A percentile compares a stretch with the other conserved stretches of the same genome.
Conservation (phyloP, 2,113 vertebrate genomes). For the Leucosticte australis region DNA sequence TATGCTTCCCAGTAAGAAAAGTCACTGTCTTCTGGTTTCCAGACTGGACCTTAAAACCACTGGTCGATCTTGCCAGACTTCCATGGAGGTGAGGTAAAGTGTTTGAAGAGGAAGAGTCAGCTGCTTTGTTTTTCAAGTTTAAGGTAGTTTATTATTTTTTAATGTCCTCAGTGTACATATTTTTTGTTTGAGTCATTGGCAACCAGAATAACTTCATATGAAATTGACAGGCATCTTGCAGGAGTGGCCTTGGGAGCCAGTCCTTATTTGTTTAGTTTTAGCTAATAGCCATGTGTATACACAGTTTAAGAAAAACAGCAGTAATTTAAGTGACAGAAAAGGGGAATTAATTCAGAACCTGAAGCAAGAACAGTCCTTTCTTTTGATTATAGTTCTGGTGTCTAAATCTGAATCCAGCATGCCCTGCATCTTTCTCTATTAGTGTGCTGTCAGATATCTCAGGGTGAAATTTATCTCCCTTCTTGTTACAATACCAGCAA, state of each 20-base stretch:
- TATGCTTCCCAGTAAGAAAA: not conserved
- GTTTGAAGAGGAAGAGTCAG: not conserved
- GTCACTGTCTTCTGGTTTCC: not conserved
- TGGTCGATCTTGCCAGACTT: not conserved
- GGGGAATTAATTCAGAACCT: slow-evolving; percentile 19
- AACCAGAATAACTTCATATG: not conserved
- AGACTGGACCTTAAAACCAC: not conserved
- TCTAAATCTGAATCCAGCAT: not conserved
- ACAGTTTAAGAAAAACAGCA: not conserved
- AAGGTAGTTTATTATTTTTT: not conserved
- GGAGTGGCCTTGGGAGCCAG: not conserved
- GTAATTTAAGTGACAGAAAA: not conserved
- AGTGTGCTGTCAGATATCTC: not conserved
- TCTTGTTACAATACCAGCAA: not conserved
- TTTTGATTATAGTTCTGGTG: not conserved
- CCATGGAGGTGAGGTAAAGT: not conserved
- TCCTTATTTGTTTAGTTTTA: not conserved
- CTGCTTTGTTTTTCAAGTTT: not conserved
- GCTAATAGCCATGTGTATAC: not conserved
- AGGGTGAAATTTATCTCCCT: not conserved
- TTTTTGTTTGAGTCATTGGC: not conserved
- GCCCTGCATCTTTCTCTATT: not conserved
- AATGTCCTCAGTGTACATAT: not conserved
- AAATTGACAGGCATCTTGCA: not conserved
- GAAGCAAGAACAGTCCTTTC: not conserved